Evolutionary conservation across 2,113 vertebrate species (phyloP), one percentile per base, ranked within the genome.

Genomic region (Piaya cayana): DNA sequence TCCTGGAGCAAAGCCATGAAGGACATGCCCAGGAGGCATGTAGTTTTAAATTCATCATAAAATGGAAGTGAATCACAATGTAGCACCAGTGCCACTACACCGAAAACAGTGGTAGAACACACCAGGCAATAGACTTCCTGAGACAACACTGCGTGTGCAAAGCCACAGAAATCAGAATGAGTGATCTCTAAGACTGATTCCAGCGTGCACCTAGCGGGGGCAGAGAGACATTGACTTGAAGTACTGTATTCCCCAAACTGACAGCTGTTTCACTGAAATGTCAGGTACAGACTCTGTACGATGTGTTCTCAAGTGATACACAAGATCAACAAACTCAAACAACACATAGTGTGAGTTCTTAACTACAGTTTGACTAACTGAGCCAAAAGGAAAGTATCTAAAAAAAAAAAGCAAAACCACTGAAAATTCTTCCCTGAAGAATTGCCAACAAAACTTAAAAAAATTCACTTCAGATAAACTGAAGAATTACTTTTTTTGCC

Each of bases 131-230:
- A 26, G 2, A 5, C 27, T n/a, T 56, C 49, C 56, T 23, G 52
- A n/a, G 36, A 59, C 27, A 9, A 7, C 11, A 15, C 12, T 6
- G 2, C 1, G 7, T 26, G 37, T 19, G 52, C n/a, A 14, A 15
- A 27, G 52, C 50, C 58, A 45, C 0, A 17, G 34, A 39, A 22
- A 8, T 13, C 3, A 6, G 22, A 26, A 37, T 0, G 1, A 5
- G 2, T 3, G 32, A 30, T 9, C 19, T 25, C 47, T 42, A 49
- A 43, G 65, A 42, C 19, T 6, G 23, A 49, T 27, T 36, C 53
- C 39, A 14, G 39, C 2, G 9, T n/a, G 47, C 53, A 29, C 13
- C 6, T 9, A 25, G n/a, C n/a, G n/a, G n/a, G n/a, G 45, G 34
- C 45, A 64, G 42, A 27, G 25, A 82, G 39, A 47, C 21, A 15